Conservation (phyloP, 2,888 invertebrate genomes). For the Ectemnius cavifrons region DNA sequence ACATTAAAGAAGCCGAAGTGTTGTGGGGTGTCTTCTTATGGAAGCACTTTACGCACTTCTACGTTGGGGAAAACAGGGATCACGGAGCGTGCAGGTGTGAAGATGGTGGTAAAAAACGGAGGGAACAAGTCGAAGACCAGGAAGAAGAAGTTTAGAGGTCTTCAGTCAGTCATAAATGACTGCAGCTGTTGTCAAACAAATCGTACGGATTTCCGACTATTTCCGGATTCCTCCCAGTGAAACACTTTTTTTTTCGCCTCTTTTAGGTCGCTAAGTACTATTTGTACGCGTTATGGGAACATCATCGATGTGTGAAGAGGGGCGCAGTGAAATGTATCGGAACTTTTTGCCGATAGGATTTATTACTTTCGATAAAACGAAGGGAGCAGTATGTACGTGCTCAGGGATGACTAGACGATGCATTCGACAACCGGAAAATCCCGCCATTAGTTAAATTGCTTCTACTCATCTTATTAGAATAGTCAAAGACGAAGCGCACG, state of each 20-base stretch:
- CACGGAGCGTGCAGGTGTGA: slow-evolving; percentile 19
- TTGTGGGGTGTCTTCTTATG: slow-evolving; percentile 10
- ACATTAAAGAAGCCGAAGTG: slow-evolving; percentile 22
- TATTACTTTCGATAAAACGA: slow-evolving; percentile 75
- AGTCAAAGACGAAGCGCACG: too few relatives aligned
- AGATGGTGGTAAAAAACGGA: background rate
- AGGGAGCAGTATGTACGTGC: slow-evolving; percentile 51
- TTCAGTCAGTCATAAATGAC: background rate
- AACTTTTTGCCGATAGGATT: slow-evolving; percentile 48
- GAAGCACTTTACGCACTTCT: slow-evolving; percentile 11
- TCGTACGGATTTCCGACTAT: slow-evolving; percentile 4
- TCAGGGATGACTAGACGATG: too few relatives aligned
- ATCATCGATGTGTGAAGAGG: too few relatives aligned
- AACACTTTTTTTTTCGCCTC: background rate
- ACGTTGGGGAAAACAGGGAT: slow-evolving; percentile 17
- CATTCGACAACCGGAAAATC: too few relatives aligned
- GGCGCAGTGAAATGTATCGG: slow-evolving; percentile 39
- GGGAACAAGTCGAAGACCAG: too few relatives aligned
- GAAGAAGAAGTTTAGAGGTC: background rate
- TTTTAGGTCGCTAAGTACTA: too few relatives aligned
- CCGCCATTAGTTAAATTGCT: too few relatives aligned
- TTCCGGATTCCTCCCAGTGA: background rate
- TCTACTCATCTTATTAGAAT: too few relatives aligned
- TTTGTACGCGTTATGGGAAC: too few relatives aligned
- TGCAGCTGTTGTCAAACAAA: slow-evolving; percentile 10